Evolutionary conservation across 2,888 invertebrate genomes (phyloP).

Genomic region (Phaonia tiefii): DNA sequence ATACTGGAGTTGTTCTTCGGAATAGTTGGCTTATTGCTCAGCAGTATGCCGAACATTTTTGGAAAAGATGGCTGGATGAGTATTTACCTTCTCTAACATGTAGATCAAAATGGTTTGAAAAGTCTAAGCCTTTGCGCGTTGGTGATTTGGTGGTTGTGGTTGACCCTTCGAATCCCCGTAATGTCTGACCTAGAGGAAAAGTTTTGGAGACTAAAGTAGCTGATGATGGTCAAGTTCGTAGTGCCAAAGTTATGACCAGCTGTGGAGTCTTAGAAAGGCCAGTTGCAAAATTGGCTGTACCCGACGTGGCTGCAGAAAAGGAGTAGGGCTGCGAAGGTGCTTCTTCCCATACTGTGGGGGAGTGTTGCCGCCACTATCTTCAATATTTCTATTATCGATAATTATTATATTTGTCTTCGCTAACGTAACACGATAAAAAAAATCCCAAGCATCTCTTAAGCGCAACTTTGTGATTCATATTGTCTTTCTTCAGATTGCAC

Average conservation of each 20-base stretch:
- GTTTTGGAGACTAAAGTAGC: slow-evolving; percentile 22
- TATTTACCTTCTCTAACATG: slow-evolving; percentile 26
- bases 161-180: slow-evolving; percentile 38
- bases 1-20: too few relatives aligned
- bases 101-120: slow-evolving; percentile 32
- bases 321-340: neutral
- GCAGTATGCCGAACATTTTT: slow-evolving; percentile 53
- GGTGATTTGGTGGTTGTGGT: slow-evolving; percentile 52
- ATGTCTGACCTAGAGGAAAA: slow-evolving; percentile 24
- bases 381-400: too few relatives aligned
- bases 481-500: too few relatives aligned
- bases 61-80: slow-evolving; percentile 50
- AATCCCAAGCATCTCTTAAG: too few relatives aligned
- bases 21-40: slow-evolving; percentile 48
- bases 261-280: slow-evolving; percentile 6
- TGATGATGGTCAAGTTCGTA: slow-evolving; percentile 39
- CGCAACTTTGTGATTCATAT: too few relatives aligned
- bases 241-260: slow-evolving; percentile 15
- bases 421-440: too few relatives aligned
- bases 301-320: slow-evolving; percentile 27
- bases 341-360: too few relatives aligned
- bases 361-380: too few relatives aligned
- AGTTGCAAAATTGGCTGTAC: slow-evolving; percentile 21
- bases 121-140: too few relatives aligned
- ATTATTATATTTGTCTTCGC: too few relatives aligned